These are phyloP conservation scores for Pocillopora damicornis DNA, from an alignment of 64 coral and sea anemone species.

Conservation along the genomic window DNA sequence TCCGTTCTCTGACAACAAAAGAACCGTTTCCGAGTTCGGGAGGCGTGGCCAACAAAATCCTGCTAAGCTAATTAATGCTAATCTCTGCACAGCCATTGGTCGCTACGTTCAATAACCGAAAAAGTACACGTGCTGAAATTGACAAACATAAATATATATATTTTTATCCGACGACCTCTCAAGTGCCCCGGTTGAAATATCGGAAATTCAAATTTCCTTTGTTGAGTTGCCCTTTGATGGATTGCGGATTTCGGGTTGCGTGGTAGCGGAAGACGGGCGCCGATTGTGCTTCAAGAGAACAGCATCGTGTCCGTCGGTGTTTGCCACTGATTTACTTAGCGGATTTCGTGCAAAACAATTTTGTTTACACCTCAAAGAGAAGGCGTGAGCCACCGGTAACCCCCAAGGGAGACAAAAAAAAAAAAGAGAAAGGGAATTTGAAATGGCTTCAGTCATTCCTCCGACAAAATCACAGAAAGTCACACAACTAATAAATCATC, in stretches of 20 bases:
- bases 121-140: constrained; percentile 39
- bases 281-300: neutral
- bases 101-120: constrained; percentile 19
- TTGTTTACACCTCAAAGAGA: constrained; percentile 22
- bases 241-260: neutral
- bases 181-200: neutral
- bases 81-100: constrained; percentile 19
- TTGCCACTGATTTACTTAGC: neutral
- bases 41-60: constrained; percentile 22
- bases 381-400: constrained; percentile 12
- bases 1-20: constrained; percentile 46
- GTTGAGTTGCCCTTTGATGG: neutral
- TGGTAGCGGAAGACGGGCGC: neutral
- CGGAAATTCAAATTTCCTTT: constrained; percentile 35
- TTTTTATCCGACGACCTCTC: constrained; percentile 10
- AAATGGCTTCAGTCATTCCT: too few species aligned
- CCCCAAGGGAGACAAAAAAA: neutral
- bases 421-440: neutral
- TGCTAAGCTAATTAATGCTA: constrained; percentile 50
- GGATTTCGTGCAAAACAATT: constrained; percentile 28
- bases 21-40: constrained; percentile 39
- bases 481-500: too few species aligned
- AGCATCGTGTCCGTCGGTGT: neutral
- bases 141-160: constrained; percentile 29
- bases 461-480: too few species aligned